phyloP scores from a whole-genome alignment of 2,797 vertebrate species.

The Vultur gryphus region DNA sequence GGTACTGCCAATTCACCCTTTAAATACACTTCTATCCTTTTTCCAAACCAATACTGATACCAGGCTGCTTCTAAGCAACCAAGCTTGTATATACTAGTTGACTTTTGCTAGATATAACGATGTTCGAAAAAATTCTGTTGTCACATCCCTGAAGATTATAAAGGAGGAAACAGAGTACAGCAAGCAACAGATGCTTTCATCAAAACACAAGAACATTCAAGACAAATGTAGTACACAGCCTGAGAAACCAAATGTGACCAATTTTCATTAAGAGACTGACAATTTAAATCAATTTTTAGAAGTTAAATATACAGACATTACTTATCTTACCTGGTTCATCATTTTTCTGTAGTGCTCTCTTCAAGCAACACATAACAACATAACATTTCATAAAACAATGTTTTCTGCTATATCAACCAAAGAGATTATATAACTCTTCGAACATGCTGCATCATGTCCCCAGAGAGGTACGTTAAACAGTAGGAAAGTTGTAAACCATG shows the following conservation, averaged over 20 bases:
- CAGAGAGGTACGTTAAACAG: neutral
- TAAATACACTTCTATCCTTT: neutral
- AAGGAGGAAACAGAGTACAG: neutral
- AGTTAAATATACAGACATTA: neutral
- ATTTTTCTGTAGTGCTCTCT: neutral
- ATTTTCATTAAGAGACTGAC: neutral
- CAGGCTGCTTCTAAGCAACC: neutral
- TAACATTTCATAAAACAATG: neutral
- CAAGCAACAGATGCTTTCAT: neutral
- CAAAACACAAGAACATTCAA: neutral
- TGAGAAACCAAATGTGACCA: neutral
- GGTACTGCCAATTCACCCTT: neutral
- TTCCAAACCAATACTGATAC: neutral
- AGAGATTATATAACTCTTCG: neutral
- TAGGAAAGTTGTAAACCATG: neutral
- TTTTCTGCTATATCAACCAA: neutral
- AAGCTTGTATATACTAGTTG: neutral
- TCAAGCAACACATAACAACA: neutral
- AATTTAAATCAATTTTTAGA: neutral
- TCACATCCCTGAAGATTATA: neutral
- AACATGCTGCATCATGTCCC: neutral
- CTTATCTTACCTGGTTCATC: neutral
- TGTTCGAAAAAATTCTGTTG: neutral
- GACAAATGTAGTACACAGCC: neutral
- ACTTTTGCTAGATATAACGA: neutral